A percentile compares a stretch with the other conserved stretches of the same genome.
Conservation (phyloP, 2,888 invertebrate genomes). For the Plagodis pulveraria region DNA sequence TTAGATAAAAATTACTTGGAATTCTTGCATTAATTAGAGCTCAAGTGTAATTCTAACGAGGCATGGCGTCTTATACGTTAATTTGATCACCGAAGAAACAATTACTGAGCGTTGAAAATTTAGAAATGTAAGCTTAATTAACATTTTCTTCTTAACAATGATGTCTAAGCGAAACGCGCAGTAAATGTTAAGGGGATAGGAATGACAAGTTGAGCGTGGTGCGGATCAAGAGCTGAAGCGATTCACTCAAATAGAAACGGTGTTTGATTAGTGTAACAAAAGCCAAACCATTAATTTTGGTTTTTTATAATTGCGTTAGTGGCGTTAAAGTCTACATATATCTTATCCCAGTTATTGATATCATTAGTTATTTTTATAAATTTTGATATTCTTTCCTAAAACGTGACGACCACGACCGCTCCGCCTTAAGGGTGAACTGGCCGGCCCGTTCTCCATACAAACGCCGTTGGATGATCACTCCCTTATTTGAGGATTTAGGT, state of each 20-base stretch:
- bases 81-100: slow-evolving; percentile 23
- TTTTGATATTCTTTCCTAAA: too few species aligned
- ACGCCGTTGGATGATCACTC: too few species aligned
- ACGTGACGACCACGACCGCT: too few species aligned
- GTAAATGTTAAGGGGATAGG: slow-evolving; percentile 62
- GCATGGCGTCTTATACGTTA: slow-evolving; percentile 13
- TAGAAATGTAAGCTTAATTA: slow-evolving; percentile 76
- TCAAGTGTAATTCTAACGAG: slow-evolving; percentile 20
- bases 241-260: not conserved
- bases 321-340: too few species aligned
- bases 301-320: too few species aligned
- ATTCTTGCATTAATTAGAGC: slow-evolving; percentile 7
- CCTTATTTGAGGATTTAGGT: too few species aligned
- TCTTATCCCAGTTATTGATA: too few species aligned
- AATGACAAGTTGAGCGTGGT: slow-evolving; percentile 48
- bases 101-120: slow-evolving; percentile 44
- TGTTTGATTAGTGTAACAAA: too few species aligned
- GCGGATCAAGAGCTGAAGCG: slow-evolving; percentile 36
- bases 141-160: slow-evolving; percentile 71
- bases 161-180: slow-evolving; percentile 67
- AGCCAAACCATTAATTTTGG: too few species aligned
- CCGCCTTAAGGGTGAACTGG: too few species aligned
- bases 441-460: too few species aligned
- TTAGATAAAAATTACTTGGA: slow-evolving; percentile 6
- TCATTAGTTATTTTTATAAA: too few species aligned